Evolutionary conservation across 2,113 vertebrate genomes (phyloP).

Genomic region (Alligator sinensis): DNA sequence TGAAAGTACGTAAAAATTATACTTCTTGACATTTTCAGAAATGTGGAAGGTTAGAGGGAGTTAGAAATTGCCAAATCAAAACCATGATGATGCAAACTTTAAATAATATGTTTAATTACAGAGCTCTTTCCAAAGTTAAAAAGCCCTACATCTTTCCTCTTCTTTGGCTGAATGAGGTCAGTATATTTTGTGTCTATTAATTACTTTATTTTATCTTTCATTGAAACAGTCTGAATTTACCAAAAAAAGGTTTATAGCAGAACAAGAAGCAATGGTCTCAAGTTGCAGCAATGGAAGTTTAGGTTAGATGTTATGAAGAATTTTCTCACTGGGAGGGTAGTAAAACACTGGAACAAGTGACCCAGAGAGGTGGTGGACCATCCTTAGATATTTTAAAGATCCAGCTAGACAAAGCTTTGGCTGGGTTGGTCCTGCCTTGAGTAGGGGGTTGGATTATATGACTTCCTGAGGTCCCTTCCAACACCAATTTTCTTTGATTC

Average conservation of each 20-base stretch:
- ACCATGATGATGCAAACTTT: neutral
- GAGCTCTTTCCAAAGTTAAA: constrained; percentile 83
- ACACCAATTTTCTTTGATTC: no score
- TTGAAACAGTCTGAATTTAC: neutral
- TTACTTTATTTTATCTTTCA: neutral
- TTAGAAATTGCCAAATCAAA: neutral
- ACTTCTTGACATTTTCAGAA: neutral
- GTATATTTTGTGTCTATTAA: constrained; percentile 52
- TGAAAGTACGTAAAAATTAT: neutral
- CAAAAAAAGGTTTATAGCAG: neutral
- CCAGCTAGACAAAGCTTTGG: no score
- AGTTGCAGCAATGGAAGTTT: no score
- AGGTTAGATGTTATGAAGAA: no score
- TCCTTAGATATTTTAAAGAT: no score
- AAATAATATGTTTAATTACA: constrained; percentile 66
- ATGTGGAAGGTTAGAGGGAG: neutral
- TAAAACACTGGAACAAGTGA: no score
- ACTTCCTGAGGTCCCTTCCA: no score
- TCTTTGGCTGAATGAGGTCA: constrained; percentile 95
- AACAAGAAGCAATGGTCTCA: neutral
- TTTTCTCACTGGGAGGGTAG: no score
- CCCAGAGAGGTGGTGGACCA: no score
- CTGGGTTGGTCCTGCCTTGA: no score
- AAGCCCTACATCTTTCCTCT: constrained; percentile 86
- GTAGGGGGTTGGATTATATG: no score